These are phyloP conservation scores for Labeo rohita DNA, from an alignment of 2,113 vertebrate genomes.

Conservation along the genomic window DNA sequence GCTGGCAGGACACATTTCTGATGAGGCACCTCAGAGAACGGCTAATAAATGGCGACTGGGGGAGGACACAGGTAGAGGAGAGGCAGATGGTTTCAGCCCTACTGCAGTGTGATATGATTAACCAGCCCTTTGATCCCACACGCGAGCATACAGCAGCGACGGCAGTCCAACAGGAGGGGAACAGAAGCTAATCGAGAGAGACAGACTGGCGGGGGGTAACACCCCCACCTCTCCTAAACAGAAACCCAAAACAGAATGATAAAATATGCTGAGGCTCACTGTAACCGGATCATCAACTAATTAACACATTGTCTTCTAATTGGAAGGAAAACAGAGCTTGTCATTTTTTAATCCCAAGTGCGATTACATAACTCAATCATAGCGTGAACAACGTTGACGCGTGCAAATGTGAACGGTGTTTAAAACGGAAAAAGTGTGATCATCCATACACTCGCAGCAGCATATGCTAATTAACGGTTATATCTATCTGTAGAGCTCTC, in stretches of 20 bases:
- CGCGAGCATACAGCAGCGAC: slow-evolving; percentile 35
- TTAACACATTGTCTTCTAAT: slow-evolving; percentile 49
- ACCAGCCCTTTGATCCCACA: slow-evolving; percentile 54
- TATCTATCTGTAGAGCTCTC: neutral
- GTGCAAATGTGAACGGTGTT: neutral
- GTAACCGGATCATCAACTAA: slow-evolving; percentile 42
- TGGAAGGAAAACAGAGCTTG: slow-evolving; percentile 36
- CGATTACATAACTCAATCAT: neutral
- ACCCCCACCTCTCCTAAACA: slow-evolving; percentile 18
- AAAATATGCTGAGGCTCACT: slow-evolving; percentile 40
- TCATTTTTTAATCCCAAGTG: slow-evolving; percentile 24
- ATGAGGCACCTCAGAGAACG: slow-evolving; percentile 15
- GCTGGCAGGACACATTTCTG: slow-evolving; percentile 25
- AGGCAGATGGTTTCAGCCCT: slow-evolving; percentile 56
- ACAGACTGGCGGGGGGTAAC: slow-evolving; percentile 48
- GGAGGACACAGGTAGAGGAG: slow-evolving; percentile 51
- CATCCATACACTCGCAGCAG: neutral
- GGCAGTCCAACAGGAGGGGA: slow-evolving; percentile 39
- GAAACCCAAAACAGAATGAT: slow-evolving; percentile 39
- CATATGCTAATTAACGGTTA: neutral
- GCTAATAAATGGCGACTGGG: slow-evolving; percentile 36
- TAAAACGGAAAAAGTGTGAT: slow-evolving; percentile 1
- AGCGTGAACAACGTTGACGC: neutral
- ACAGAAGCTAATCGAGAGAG: slow-evolving; percentile 54
- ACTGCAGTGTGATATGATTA: slow-evolving; percentile 53